Conservation (phyloP, 2,888 invertebrate genomes). For the Drosophila hawaiiensis region DNA sequence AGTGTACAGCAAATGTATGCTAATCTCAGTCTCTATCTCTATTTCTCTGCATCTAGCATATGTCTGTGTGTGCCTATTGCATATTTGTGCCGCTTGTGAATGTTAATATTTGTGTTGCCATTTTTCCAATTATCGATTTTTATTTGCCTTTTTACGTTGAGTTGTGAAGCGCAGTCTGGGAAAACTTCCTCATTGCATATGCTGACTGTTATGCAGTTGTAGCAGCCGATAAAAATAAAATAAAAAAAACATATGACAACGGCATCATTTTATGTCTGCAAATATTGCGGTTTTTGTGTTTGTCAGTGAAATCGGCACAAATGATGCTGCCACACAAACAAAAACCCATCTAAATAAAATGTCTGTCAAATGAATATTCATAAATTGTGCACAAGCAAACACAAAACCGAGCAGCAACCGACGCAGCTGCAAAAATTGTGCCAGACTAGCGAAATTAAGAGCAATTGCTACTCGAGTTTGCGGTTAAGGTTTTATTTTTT, state of each 20-base stretch:
- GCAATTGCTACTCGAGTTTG: constrained; percentile 78
- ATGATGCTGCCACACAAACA: constrained; percentile 19
- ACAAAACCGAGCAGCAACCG: constrained; percentile 16
- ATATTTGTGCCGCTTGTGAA: constrained; percentile 51
- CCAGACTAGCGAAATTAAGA: constrained; percentile 70
- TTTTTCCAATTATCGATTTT: constrained; percentile 75
- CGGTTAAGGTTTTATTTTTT: constrained; percentile 30
- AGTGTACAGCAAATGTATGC: constrained; percentile 44
- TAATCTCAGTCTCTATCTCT: constrained; percentile 38
- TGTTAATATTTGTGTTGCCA: constrained; percentile 69
- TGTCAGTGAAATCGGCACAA: constrained; percentile 45
- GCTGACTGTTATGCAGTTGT: constrained; percentile 35
- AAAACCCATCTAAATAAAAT: constrained; percentile 39
- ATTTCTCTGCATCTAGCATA: constrained; percentile 1
- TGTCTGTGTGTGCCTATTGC: constrained; percentile 34
- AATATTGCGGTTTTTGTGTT: constrained; percentile 20
- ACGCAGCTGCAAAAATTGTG: constrained; percentile 34
- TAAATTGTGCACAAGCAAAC: constrained; percentile 29
- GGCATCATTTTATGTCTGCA: constrained; percentile 36
- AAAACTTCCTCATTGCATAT: constrained; percentile 73
- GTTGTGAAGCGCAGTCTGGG: constrained; percentile 40
- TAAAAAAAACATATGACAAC: constrained; percentile 7
- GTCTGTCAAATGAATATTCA: constrained; percentile 60
- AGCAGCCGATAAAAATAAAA: constrained; percentile 3
- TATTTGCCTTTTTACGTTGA: constrained; percentile 60